Conservation (phyloP, 2,888 invertebrate genomes). For the Willowsia nigromaculata region DNA sequence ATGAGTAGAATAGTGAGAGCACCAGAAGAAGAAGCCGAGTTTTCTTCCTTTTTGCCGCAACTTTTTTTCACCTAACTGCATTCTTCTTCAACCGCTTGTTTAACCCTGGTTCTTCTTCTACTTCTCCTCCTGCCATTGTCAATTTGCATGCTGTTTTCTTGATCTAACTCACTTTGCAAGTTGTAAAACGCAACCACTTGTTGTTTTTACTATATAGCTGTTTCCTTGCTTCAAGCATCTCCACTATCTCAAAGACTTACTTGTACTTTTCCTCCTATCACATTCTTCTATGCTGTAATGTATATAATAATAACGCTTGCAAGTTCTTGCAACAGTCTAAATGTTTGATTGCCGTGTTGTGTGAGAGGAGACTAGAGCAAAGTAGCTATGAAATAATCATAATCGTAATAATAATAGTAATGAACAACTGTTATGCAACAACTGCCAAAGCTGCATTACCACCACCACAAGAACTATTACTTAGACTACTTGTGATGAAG, state of each 20-base stretch:
- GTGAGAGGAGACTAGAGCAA: constrained; percentile 39
- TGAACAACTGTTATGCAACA: constrained; percentile 71
- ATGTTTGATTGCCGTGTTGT: background rate
- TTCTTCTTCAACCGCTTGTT: constrained; percentile 64
- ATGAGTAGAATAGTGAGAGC: background rate
- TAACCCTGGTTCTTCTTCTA: constrained; percentile 37
- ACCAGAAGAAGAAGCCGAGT: constrained; percentile 58
- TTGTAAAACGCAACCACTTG: constrained; percentile 40
- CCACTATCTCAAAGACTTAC: background rate
- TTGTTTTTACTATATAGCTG: constrained; percentile 12
- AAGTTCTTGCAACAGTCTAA: background rate
- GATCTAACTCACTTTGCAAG: constrained; percentile 31
- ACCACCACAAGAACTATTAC: background rate
- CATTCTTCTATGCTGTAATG: background rate
- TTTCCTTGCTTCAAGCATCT: background rate
- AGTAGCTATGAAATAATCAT: constrained; percentile 60
- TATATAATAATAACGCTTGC: background rate
- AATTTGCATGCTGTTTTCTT: constrained; percentile 36
- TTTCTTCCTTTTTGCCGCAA: constrained; percentile 68
- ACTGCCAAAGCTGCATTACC: constrained; percentile 49
- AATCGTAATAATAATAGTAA: constrained; percentile 53
- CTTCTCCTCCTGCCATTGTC: background rate
- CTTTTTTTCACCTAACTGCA: constrained; percentile 66
- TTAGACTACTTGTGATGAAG: background rate
- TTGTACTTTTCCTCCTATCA: background rate